These are phyloP conservation scores for Ptilodon capucinus DNA, from an alignment of 2,888 invertebrate genomes.

Conservation along the genomic window DNA sequence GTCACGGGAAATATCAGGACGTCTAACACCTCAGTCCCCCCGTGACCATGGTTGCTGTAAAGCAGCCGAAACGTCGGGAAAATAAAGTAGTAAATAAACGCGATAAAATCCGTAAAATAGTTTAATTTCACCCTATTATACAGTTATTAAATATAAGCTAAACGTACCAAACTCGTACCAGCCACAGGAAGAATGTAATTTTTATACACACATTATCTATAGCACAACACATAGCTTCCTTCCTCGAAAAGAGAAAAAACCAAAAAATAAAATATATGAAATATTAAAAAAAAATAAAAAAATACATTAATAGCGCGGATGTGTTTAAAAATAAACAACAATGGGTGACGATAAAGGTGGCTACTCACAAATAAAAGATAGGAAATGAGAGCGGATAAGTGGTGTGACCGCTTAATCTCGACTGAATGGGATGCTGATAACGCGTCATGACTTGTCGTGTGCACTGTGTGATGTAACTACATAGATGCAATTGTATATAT, in stretches of 20 bases:
- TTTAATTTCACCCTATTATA: too few relatives aligned
- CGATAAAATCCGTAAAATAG: too few relatives aligned
- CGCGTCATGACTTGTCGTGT: constrained; percentile 39
- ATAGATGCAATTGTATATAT: constrained; percentile 3
- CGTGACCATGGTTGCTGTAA: too few relatives aligned
- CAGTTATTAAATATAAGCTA: not conserved
- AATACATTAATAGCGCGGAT: constrained; percentile 3
- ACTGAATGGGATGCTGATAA: constrained; percentile 56
- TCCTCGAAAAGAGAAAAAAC: not conserved
- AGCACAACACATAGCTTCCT: constrained; percentile 5
- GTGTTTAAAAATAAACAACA: constrained; percentile 26
- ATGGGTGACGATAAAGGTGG: constrained; percentile 13
- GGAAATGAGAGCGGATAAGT: constrained; percentile 17
- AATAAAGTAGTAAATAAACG: too few relatives aligned
- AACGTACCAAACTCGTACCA: constrained; percentile 10
- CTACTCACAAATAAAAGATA: constrained; percentile 7
- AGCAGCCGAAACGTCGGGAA: too few relatives aligned
- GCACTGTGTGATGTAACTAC: constrained; percentile 42
- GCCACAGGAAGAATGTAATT: constrained; percentile 6
- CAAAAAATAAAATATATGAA: constrained; percentile 1
- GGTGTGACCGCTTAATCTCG: constrained; percentile 45
- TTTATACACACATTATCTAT: constrained; percentile 4
- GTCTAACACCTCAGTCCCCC: too few relatives aligned
- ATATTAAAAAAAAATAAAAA: not conserved
- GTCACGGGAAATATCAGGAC: too few relatives aligned